A percentile compares a stretch with the other conserved stretches of the same genome.
phyloP scores from a whole-genome alignment of 23 tunicate species.

The Phallusia fumigata region DNA sequence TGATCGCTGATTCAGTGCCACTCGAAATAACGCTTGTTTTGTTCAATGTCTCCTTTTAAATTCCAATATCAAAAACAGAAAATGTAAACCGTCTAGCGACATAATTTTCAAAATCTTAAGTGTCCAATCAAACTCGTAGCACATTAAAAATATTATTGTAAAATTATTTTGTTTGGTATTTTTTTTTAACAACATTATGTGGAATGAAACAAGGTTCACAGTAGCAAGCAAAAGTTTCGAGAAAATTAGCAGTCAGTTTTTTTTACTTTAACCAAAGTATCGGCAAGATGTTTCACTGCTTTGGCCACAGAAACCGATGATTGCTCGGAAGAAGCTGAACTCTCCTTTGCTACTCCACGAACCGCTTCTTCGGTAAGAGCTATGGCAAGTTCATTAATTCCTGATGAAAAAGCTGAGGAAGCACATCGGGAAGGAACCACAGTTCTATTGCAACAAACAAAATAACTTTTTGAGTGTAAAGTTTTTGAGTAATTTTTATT shows the following conservation, averaged over 20 bases:
- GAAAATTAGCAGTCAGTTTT: too few relatives aligned
- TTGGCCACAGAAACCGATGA: neutral
- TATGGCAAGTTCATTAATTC: slow-evolving; percentile 30
- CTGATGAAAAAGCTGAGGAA: slow-evolving; percentile 43
- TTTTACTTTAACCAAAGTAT: slow-evolving; percentile 19
- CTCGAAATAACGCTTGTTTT: neutral
- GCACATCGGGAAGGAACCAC: slow-evolving; percentile 29
- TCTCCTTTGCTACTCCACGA: neutral
- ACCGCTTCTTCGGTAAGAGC: slow-evolving; percentile 40
- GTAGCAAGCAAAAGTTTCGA: too few relatives aligned
- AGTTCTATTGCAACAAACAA: slow-evolving; percentile 19
- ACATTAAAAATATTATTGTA: too few relatives aligned
- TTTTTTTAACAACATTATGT: too few relatives aligned
- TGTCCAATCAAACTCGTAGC: too few relatives aligned
- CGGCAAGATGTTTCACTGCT: slow-evolving; percentile 15
- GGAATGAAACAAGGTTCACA: too few relatives aligned
- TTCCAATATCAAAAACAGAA: too few relatives aligned
- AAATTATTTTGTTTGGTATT: too few relatives aligned
- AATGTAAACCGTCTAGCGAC: too few relatives aligned
- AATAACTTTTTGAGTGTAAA: too few relatives aligned
- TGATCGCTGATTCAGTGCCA: slow-evolving; percentile 29
- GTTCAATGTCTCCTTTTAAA: neutral
- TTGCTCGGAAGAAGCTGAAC: neutral
- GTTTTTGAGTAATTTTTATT: too few relatives aligned
- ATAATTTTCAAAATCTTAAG: too few relatives aligned